Evolutionary conservation across 2,797 vertebrate species (phyloP).

Genomic region (Alcedo atthis): DNA sequence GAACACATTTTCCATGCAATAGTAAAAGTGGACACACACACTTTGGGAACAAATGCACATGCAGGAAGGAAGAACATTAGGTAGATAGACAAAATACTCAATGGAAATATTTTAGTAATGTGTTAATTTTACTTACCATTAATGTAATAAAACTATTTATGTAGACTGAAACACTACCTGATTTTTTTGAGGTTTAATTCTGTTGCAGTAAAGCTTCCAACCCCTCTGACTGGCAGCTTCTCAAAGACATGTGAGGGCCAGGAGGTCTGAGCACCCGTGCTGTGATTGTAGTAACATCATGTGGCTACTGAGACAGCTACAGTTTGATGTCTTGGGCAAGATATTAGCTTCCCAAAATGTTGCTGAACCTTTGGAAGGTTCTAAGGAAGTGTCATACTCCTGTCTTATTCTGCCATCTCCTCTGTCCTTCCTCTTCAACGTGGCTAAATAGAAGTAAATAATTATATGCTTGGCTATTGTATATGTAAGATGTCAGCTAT

Average conservation of each 20-base stretch:
- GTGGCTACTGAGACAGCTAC: neutral
- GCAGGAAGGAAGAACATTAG: slow-evolving; percentile 47
- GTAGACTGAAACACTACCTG: neutral
- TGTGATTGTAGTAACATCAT: neutral
- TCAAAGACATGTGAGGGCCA: neutral
- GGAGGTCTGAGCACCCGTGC: neutral
- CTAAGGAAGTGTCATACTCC: neutral
- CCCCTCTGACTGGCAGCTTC: neutral
- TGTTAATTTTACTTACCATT: neutral
- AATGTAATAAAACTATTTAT: neutral
- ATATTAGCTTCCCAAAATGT: neutral
- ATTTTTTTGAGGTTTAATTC: neutral
- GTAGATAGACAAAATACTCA: slow-evolving; percentile 20
- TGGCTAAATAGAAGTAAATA: slow-evolving; percentile 27
- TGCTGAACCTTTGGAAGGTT: neutral
- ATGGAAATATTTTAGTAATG: neutral
- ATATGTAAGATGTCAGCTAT: neutral
- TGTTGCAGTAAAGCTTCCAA: neutral
- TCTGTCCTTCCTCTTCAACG: neutral
- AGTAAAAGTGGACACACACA: slow-evolving; percentile 14
- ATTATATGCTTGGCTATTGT: neutral
- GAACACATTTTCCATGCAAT: slow-evolving; percentile 40
- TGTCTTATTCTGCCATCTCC: neutral
- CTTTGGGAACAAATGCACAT: slow-evolving; percentile 28
- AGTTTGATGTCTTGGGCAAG: neutral